Percentiles rank a stretch among this genome's conserved stretches.
Evolutionary conservation across 2,888 invertebrate genomes (phyloP).

Genomic region (Nemotelus nigrinus): DNA sequence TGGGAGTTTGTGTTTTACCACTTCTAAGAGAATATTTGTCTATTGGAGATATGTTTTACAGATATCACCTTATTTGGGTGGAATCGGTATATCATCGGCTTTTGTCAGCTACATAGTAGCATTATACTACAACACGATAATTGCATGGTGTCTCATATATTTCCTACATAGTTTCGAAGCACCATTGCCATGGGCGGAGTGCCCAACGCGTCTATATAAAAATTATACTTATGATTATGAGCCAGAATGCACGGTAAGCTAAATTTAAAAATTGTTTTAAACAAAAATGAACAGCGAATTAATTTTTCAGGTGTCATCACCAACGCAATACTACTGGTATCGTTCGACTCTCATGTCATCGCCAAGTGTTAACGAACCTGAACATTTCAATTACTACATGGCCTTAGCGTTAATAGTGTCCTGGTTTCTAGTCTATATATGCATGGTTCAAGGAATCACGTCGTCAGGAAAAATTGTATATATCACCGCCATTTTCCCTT

Average conservation of each 20-base stretch:
- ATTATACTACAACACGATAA: slow-evolving; percentile 96
- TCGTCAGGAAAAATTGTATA: slow-evolving; percentile 97
- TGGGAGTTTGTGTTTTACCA: slow-evolving; percentile 46
- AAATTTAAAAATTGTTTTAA: background rate
- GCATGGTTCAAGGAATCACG: slow-evolving; percentile 97
- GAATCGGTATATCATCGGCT: slow-evolving; percentile 92
- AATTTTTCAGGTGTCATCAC: slow-evolving; percentile 77
- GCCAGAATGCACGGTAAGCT: slow-evolving; percentile 83
- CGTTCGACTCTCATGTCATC: slow-evolving; percentile 91
- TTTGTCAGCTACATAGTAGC: slow-evolving; percentile 97
- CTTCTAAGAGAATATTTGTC: background rate
- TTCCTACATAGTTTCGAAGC: slow-evolving; percentile 93
- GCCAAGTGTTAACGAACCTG: slow-evolving; percentile 85
- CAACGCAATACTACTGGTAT: slow-evolving; percentile 96
- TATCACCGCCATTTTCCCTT: slow-evolving; percentile 96
- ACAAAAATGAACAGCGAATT: background rate
- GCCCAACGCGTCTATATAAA: slow-evolving; percentile 83
- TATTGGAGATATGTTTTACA: slow-evolving; percentile 42
- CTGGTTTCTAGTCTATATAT: slow-evolving; percentile 94
- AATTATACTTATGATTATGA: slow-evolving; percentile 83
- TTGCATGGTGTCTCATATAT: slow-evolving; percentile 97
- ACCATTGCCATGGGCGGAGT: slow-evolving; percentile 90
- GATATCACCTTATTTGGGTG: slow-evolving; percentile 86
- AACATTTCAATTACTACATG: slow-evolving; percentile 91
- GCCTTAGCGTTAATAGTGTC: slow-evolving; percentile 86